These are phyloP conservation scores for Temnothorax curvispinosus DNA, from an alignment of 1,140 invertebrate genomes.

Conservation along the genomic window DNA sequence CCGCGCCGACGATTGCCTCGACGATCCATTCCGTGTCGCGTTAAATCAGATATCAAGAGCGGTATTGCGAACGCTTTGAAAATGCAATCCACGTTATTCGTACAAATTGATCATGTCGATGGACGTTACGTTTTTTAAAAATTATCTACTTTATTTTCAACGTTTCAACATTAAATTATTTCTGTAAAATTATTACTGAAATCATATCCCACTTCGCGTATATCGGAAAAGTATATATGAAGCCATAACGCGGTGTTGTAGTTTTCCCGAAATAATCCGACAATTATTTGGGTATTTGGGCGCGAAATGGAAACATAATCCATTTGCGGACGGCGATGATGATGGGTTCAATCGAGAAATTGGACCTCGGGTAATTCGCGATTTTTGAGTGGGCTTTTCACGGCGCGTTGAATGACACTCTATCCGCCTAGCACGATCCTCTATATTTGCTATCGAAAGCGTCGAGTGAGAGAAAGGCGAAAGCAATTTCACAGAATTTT, in stretches of 20 bases:
- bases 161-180: not conserved
- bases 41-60: slow-evolving; percentile 2
- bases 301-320: slow-evolving; percentile 38
- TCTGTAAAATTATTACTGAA: not conserved
- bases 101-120: not conserved
- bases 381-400: slow-evolving; percentile 37
- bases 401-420: slow-evolving; percentile 26
- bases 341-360: slow-evolving; percentile 54
- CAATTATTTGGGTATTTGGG: not conserved
- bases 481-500: slow-evolving; percentile 49
- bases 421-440: not conserved
- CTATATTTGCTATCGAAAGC: not conserved
- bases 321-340: not conserved
- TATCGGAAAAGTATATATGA: not conserved
- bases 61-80: not conserved
- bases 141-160: not conserved
- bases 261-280: slow-evolving; percentile 34
- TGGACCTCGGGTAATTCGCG: slow-evolving; percentile 73
- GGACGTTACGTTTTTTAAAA: not conserved
- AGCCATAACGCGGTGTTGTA: not conserved
- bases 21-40: slow-evolving; percentile 6
- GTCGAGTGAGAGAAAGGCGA: not conserved
- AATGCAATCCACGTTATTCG: not conserved
- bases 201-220: not conserved
- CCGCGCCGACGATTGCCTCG: not conserved